A percentile compares a stretch with the other conserved stretches of the same genome.
Conservation (phyloP, 1,140 invertebrate genomes). For the Trichoplusia ni region DNA sequence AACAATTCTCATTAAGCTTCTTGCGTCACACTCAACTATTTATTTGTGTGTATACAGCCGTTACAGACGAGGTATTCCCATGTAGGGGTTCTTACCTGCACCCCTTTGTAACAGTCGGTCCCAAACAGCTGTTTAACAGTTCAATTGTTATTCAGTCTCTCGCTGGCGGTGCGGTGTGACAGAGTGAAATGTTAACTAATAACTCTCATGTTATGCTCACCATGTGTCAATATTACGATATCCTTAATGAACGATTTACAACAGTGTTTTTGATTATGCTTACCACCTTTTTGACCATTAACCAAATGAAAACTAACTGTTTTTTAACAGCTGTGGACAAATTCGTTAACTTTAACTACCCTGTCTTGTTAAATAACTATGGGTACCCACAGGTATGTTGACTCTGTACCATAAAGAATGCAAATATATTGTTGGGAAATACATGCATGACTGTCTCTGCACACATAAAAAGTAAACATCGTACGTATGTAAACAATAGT, state of each 20-base stretch:
- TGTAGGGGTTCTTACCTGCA: conserved; percentile 40
- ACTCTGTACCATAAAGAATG: too few species aligned
- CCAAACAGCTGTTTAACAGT: conserved; percentile 25
- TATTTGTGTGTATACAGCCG: not conserved
- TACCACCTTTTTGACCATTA: conserved; percentile 21
- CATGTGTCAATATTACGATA: conserved; percentile 4
- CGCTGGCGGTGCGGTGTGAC: not conserved
- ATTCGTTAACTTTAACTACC: conserved; percentile 43
- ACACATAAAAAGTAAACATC: not conserved
- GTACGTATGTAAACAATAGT: conserved; percentile 18
- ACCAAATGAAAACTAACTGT: conserved; percentile 33
- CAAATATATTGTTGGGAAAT: conserved; percentile 8
- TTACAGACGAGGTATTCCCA: conserved; percentile 12
- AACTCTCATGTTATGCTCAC: conserved; percentile 8
- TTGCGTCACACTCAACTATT: too few species aligned
- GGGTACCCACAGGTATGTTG: conserved; percentile 33
- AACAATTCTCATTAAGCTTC: too few species aligned
- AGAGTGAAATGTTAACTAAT: conserved; percentile 24
- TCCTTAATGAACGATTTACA: conserved; percentile 5
- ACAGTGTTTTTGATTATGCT: conserved; percentile 33
- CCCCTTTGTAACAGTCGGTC: conserved; percentile 9
- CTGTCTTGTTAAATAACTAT: conserved; percentile 31
- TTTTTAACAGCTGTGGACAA: conserved; percentile 16
- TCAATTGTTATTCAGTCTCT: not conserved
- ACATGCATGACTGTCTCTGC: conserved; percentile 24